Evolutionary conservation across 2,888 invertebrate species (phyloP), one percentile per base, ranked within the genome.

Genomic region (Poecilus cupreus): DNA sequence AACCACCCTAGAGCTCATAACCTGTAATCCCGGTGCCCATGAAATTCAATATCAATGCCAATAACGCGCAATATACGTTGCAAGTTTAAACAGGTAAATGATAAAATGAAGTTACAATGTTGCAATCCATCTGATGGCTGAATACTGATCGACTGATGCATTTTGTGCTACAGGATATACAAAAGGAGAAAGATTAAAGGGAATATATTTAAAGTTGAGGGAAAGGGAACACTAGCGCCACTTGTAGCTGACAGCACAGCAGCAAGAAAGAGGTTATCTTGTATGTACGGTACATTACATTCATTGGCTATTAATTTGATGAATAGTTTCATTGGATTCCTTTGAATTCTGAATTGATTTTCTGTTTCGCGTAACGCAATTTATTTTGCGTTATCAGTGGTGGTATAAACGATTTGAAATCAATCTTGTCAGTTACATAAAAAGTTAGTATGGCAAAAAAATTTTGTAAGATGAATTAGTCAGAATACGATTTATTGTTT

Each of bases 321-420:
- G 64, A 68, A 68, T 37, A 37, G 64, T 68, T 32, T 68, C 64
- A 37, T 68, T 68, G 64, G 37, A 68, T 68, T 68, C 4, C 16
- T 18, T 6, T 32, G 18, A 68, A 18, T 6, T 37, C 64, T 1
- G 10, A 68, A 68, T 68, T 68, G 64, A 68, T 68, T 60, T 32
- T 60, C 60, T 32, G 32, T 32, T 64, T 37, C 18, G 16, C 37
- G 5, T 32, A 37, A 10, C 18, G 16, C 37, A 18, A 60, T 60
- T 22, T 0, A 43, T 43, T 10, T 11, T 43, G 24, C 60, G 60
- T 22, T 22, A 11, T 60, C n/a, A 54, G 11, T 22, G 18, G 60
- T 60, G 13, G 32, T 2, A 32, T 3, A 3, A 32, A 32, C 5
- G 32, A 32, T 32, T 26, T 26, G 26, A 26, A 26, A 26, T 26